Evolutionary conservation across 2,888 invertebrate species (phyloP), one percentile per base, ranked within the genome.

Genomic region (Xylocampa areola): DNA sequence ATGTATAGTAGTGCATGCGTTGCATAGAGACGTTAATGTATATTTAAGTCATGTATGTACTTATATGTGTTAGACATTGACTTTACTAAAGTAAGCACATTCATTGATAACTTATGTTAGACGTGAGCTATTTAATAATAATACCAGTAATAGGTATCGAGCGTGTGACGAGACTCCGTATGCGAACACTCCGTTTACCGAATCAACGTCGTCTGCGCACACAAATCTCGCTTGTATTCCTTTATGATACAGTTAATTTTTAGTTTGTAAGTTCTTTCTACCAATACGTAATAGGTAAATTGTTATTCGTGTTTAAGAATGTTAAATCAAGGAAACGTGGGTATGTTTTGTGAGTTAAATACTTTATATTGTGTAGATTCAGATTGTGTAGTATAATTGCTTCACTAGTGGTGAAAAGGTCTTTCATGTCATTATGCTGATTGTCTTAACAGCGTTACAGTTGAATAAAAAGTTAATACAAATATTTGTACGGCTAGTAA

Each of bases 271-370:
- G 23, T 16, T 2, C n/a, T 16, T 17, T 30, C 14, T n/a, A 48
- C 40, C 37, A 45, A 45, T 59, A 64, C 52, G 52, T 62, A 65
- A 50, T 43, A 59, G 47, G 49, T 59, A 62, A 37, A 70, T 73
- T 73, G 64, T 66, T 76, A 76, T 73, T 73, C 73, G 51, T 73
- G 57, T 66, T 27, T 60, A 64, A 41, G 63, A 73, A 70, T 67
- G 47, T 59, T 62, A 68, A 71, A 76, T 68, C 53, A 68, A 65
- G 71, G 66, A 66, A 76, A 76, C 73, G 58, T 60, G 59, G 58
- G 50, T 33, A 47, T 53, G 63, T 75, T 74, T 64, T 62, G 58
- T 73, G 52, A 68, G 52, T 71, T 53, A 53, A 62, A 55, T 63
- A 44, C 30, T 33, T 45, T 53, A 37, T 45, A 52, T 53, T 58